A percentile compares a stretch with the other conserved stretches of the same genome.
Evolutionary conservation across 2,888 invertebrate genomes (phyloP).

Genomic region (Drosophila anomalata): DNA sequence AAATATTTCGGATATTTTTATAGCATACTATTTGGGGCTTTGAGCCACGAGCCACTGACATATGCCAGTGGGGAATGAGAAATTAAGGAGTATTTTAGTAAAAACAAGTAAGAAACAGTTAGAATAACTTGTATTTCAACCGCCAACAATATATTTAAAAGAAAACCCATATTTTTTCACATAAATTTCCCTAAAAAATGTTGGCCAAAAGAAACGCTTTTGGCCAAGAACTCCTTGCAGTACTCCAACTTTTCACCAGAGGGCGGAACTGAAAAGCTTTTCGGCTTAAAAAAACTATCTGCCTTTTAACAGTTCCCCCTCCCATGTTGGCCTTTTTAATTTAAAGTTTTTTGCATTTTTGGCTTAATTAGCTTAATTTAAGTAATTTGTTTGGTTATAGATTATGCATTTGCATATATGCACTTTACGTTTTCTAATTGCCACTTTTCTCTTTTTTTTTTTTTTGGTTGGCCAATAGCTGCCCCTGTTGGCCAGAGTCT

Average conservation of each 20-base stretch:
- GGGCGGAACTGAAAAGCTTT: conserved; percentile 17
- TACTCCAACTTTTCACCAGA: conserved; percentile 4
- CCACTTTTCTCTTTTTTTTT: neutral
- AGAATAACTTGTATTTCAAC: neutral
- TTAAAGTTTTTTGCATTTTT: neutral
- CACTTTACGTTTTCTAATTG: neutral
- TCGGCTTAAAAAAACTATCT: neutral
- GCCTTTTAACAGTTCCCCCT: neutral
- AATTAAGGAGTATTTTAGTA: too few species aligned
- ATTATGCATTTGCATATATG: neutral
- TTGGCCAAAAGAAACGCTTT: neutral
- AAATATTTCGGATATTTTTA: too few species aligned
- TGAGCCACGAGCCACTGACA: too few species aligned
- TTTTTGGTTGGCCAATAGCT: neutral
- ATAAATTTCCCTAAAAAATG: neutral
- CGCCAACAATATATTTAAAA: neutral
- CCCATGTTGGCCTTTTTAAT: neutral
- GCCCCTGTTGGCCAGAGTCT: too few species aligned
- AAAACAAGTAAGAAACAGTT: too few species aligned
- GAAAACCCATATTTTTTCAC: neutral
- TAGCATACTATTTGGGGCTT: too few species aligned
- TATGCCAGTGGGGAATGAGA: too few species aligned
- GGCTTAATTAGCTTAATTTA: neutral
- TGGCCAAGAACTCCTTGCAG: neutral
- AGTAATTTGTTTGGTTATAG: neutral